Evolutionary conservation across 2,113 vertebrate species (phyloP).

Genomic region (Bubalus kerabau): DNA sequence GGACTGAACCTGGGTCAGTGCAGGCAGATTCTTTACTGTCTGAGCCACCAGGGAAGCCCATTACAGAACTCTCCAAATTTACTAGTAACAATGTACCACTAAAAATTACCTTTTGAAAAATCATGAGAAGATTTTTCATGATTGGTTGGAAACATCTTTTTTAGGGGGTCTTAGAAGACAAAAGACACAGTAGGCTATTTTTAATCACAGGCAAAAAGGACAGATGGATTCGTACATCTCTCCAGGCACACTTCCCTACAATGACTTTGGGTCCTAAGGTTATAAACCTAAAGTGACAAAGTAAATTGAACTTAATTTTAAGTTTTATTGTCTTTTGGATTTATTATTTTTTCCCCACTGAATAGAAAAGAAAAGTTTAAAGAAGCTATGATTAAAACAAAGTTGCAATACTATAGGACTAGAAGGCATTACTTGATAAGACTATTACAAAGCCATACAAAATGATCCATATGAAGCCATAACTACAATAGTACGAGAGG

Average conservation of each 20-base stretch:
- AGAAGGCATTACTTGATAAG: neutral
- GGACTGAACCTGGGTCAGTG: neutral
- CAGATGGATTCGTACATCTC: neutral
- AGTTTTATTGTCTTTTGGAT: neutral
- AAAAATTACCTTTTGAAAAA: neutral
- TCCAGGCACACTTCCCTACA: neutral
- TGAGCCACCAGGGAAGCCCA: neutral
- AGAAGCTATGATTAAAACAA: neutral
- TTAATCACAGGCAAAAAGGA: neutral
- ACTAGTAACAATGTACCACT: neutral
- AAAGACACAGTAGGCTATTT: neutral
- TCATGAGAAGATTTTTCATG: neutral
- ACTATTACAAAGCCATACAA: neutral
- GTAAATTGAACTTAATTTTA: neutral
- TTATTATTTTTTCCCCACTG: neutral
- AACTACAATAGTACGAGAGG: neutral
- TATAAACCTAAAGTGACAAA: constrained; percentile 4
- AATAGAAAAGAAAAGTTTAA: neutral
- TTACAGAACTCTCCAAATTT: neutral
- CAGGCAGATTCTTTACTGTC: neutral
- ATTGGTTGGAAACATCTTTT: neutral
- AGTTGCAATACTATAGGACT: neutral
- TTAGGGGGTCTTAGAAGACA: neutral
- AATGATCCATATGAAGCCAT: neutral
- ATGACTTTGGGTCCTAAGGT: neutral